Base-by-base conservation (phyloP, 2,888 invertebrate species). In the Ormyrus thymus region DNA sequence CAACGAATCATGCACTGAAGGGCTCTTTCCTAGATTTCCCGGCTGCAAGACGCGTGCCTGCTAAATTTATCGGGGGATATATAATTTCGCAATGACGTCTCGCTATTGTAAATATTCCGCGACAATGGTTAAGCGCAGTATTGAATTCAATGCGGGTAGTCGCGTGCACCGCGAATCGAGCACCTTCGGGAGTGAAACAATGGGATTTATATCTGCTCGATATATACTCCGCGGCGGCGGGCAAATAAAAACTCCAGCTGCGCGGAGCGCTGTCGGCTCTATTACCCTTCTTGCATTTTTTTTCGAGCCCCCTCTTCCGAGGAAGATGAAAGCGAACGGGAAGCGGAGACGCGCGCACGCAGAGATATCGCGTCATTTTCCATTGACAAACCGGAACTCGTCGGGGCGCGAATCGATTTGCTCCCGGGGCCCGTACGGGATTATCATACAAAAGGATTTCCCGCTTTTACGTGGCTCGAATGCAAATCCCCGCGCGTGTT, bases 401-500 rank as follows among this genome's bases (percentile, higher is more conserved):
- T 84, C 84, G 85, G 86, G 85, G 83, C 82, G 75, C 81, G 83
- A 86, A 86, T 87, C 86, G 86, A 87, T 87, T 84, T 83, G 79
- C 75, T 81, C 81, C 80, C 80, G 79, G 79, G 72, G 66, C 76
- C 73, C 78, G 82, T 82, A 66, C 81, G 78, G 83, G 83, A 86
- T 85, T 86, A 86, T 84, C 84, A 84, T 85, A 86, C 85, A 86
- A 87, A 81, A 87, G 84, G 85, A 85, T 84, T 84, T 84, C 81
- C 83, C 83, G 81, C 83, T 83, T 86, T 86, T 85, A 85, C 86
- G 84, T 83, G 85, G 83, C 74, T 75, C 82, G 84, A 86, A 86
- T 87, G 84, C 83, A 86, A 86, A 86, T 85, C 83, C 82, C 78
- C 70, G 50, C 70, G 29, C 77, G 58, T 75, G 74, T 81, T 74